phyloP scores from a whole-genome alignment of 2,113 vertebrate species.

The Gorsachius goisagi region DNA sequence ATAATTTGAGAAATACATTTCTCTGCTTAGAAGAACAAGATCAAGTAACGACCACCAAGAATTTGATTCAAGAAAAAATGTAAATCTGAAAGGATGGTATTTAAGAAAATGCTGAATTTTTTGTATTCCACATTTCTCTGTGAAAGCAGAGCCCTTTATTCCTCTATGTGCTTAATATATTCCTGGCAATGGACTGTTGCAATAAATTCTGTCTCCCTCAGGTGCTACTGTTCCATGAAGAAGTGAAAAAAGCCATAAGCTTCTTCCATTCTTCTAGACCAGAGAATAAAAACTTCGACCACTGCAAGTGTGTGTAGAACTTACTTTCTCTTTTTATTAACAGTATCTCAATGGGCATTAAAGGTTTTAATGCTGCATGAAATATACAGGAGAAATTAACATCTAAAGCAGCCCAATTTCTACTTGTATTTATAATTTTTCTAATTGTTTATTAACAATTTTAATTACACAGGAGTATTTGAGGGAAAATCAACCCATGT shows the following conservation, averaged over 20 bases:
- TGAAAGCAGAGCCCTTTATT: background rate
- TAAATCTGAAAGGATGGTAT: background rate
- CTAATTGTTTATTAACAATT: background rate
- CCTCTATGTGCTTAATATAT: background rate
- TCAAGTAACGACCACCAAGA: background rate
- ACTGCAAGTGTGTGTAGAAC: background rate
- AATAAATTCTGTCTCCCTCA: slow-evolving; percentile 4
- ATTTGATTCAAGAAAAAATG: background rate
- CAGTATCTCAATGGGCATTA: background rate
- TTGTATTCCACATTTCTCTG: background rate
- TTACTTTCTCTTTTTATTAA: background rate
- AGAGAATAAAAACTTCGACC: background rate
- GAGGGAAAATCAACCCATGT: background rate
- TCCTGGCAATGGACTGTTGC: background rate
- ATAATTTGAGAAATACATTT: background rate
- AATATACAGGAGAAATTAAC: background rate
- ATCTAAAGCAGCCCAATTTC: background rate
- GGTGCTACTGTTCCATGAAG: background rate
- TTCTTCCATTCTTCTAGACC: background rate
- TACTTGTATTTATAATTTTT: background rate
- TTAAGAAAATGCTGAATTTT: background rate
- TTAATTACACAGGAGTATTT: background rate
- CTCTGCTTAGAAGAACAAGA: background rate
- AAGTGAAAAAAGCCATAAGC: background rate
- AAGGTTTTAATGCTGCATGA: background rate